Evolutionary conservation across 2,888 invertebrate genomes (phyloP).

Genomic region (Oasisia sp.): DNA sequence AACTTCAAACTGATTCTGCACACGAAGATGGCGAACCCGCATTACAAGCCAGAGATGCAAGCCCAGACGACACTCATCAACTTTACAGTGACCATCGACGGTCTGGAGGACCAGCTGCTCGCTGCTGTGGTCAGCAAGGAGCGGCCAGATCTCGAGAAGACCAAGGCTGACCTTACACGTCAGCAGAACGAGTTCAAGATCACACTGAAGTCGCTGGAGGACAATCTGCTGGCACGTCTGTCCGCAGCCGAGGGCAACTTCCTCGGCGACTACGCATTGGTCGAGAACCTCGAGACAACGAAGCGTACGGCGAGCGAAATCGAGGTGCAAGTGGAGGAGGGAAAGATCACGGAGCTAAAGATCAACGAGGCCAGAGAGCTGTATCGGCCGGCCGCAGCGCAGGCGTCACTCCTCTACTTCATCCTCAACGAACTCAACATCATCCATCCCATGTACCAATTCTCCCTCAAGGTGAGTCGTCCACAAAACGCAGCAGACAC

Average conservation of each 20-base stretch:
- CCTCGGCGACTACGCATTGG: slow-evolving; percentile 91
- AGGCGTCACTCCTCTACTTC: slow-evolving; percentile 93
- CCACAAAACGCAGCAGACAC: neutral
- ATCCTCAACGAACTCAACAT: slow-evolving; percentile 94
- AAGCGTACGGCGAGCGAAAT: slow-evolving; percentile 96
- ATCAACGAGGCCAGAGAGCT: slow-evolving; percentile 94
- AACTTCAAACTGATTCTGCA: slow-evolving; percentile 88
- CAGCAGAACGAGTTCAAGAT: slow-evolving; percentile 98
- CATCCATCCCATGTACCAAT: slow-evolving; percentile 96
- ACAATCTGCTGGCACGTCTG: slow-evolving; percentile 87
- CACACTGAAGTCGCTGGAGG: slow-evolving; percentile 90
- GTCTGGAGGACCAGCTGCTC: slow-evolving; percentile 92
- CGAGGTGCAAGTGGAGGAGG: slow-evolving; percentile 87
- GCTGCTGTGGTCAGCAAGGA: slow-evolving; percentile 98
- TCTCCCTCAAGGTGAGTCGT: slow-evolving; percentile 84
- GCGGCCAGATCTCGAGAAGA: slow-evolving; percentile 92
- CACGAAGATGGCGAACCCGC: slow-evolving; percentile 95
- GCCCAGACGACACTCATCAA: slow-evolving; percentile 96
- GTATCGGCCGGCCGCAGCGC: slow-evolving; percentile 89
- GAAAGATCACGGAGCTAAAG: slow-evolving; percentile 88
- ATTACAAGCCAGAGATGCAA: slow-evolving; percentile 98
- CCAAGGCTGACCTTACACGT: slow-evolving; percentile 93
- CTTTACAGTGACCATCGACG: slow-evolving; percentile 96
- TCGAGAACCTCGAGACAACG: slow-evolving; percentile 95
- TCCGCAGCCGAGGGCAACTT: slow-evolving; percentile 94